Conservation (phyloP, 2,113 vertebrate genomes). For the Ceyx cyanopectus region DNA sequence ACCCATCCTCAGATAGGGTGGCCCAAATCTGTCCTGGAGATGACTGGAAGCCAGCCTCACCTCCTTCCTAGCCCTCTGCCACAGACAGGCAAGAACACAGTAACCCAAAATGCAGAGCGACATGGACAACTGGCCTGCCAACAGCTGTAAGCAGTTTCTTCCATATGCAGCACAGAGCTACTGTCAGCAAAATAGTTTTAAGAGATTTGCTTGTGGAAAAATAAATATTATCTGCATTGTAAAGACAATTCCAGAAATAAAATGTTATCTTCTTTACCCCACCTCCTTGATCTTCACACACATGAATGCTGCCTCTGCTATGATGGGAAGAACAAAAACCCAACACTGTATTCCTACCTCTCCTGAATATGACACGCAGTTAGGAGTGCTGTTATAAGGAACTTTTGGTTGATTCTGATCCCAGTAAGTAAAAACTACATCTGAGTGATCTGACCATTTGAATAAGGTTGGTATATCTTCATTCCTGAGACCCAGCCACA, state of each 20-base stretch:
- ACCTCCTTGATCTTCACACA: not conserved
- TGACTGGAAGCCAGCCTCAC: not conserved
- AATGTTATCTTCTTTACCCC: not conserved
- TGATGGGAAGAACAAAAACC: not conserved
- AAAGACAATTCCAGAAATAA: not conserved
- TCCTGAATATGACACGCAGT: constrained; percentile 88
- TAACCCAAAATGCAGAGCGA: not conserved
- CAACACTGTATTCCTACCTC: constrained; percentile 76
- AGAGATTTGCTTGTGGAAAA: not conserved
- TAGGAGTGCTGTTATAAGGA: constrained; percentile 72
- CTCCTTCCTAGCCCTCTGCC: not conserved
- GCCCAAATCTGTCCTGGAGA: not conserved
- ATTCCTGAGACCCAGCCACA: constrained; percentile 89
- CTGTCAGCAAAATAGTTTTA: not conserved
- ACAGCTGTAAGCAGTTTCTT: not conserved
- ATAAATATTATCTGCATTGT: not conserved
- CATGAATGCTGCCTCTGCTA: not conserved
- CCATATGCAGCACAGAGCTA: not conserved
- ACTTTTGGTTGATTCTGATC: constrained; percentile 84
- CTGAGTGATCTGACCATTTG: constrained; percentile 83
- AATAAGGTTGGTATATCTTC: constrained; percentile 76
- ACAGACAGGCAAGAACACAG: not conserved
- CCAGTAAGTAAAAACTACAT: constrained; percentile 90
- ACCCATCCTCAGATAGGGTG: not conserved
- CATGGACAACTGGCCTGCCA: not conserved